These are phyloP conservation scores for Sialia sialis DNA, from an alignment of 2,113 vertebrate species.

Conservation along the genomic window DNA sequence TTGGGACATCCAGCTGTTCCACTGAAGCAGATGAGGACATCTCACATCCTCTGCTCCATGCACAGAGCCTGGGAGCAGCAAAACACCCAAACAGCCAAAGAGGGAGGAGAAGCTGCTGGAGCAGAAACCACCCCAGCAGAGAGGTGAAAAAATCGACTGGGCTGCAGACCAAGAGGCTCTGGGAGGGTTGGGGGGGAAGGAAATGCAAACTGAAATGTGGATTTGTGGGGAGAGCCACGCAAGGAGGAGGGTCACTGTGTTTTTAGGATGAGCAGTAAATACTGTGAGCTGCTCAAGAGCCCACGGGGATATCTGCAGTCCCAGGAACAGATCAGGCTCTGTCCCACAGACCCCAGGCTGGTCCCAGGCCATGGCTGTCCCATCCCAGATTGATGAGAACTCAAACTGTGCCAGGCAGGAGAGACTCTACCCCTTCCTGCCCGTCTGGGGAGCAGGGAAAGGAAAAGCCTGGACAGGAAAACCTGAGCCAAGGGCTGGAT, in stretches of 20 bases:
- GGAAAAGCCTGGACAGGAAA: background rate
- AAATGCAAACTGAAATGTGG: background rate
- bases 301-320: too few species aligned
- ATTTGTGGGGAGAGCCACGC: background rate
- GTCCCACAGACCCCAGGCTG: background rate
- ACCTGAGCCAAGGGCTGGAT: fast-evolving
- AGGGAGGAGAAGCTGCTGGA: background rate
- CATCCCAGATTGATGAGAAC: fast-evolving
- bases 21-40: background rate
- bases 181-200: fast-evolving
- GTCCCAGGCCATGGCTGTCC: fast-evolving
- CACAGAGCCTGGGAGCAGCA: background rate
- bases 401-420: fast-evolving
- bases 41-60: fast-evolving
- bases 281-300: background rate
- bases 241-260: background rate
- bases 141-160: background rate
- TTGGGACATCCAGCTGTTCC: background rate
- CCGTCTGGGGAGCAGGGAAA: background rate
- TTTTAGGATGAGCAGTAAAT: background rate
- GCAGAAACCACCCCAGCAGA: background rate
- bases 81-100: background rate
- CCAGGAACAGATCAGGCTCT: background rate
- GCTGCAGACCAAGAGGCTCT: background rate
- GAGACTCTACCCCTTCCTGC: background rate